Evolutionary conservation across 2,797 vertebrate genomes (phyloP).

Genomic region (Poeciliopsis infans): DNA sequence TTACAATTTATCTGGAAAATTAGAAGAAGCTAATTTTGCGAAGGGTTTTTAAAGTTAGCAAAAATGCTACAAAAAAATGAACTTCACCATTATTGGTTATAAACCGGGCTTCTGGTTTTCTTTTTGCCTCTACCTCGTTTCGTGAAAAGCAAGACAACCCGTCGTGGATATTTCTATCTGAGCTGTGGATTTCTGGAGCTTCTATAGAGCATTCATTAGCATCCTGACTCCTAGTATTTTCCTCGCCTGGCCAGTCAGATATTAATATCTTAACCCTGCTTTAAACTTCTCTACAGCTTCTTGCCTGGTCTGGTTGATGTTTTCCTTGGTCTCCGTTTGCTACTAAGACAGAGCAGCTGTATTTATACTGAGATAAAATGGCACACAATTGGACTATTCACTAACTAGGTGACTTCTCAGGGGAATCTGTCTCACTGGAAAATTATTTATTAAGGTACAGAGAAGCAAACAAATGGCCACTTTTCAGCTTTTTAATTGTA

Average conservation of each 20-base stretch:
- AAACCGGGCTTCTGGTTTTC: neutral
- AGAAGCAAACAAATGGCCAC: neutral
- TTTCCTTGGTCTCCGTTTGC: neutral
- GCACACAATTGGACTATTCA: neutral
- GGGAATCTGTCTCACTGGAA: neutral
- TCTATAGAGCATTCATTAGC: neutral
- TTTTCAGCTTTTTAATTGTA: neutral
- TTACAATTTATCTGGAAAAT: too few species aligned
- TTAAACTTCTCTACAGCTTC: neutral
- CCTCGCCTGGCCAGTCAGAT: neutral
- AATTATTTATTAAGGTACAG: neutral
- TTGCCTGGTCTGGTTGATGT: neutral
- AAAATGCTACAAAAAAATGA: too few species aligned
- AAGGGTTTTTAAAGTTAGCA: too few species aligned
- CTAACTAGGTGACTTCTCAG: neutral
- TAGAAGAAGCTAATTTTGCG: too few species aligned
- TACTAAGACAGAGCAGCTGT: neutral
- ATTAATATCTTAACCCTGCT: neutral
- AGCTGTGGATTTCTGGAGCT: neutral
- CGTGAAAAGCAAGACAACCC: neutral
- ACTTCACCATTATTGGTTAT: too few species aligned
- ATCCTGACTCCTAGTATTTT: neutral
- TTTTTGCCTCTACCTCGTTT: neutral
- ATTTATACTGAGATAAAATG: neutral
- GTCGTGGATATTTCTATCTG: neutral